Base-by-base conservation (phyloP, 2,113 vertebrate species). In the Siphamia tubifer region DNA sequence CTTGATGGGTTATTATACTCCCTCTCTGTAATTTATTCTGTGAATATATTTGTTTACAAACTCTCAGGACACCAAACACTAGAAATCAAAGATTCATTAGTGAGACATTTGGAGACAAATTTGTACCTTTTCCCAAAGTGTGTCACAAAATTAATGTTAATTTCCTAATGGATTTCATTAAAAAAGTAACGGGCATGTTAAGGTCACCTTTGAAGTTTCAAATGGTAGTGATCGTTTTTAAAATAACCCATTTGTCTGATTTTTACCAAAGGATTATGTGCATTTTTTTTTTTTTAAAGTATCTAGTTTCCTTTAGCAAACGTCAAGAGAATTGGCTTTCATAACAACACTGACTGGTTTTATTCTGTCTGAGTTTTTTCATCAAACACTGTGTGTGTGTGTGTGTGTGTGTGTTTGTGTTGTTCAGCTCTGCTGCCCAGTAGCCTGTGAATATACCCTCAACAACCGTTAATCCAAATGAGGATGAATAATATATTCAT, bases 31-130 rank as follows among this genome's bases (percentile, higher is more conserved):
- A 82, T 83, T 83, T 70, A 79, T 79, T 82, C 44, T 34, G 54
- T 53, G 48, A 81, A 78, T 81, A 32, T 51, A 81, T 89, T 86
- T 89, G 83, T 85, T 82, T 71, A 79, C 62, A 44, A 77, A 82
- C 66, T 77, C 82, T 82, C 69, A 27, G 58, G 83, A 84, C 53
- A 64, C 61, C 16, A 58, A 83, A 58, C 56, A 77, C 32, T 77
- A 76, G 42, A 66, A 80, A 69, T 66, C 45, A 85, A 72, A 79
- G 47, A 25, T 74, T 58, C 54, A 62, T 83, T 74, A 65, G 49
- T 40, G 57, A 79, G 52, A 71, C 61, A 69, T 79, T 82, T 58
- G 42, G 56, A 79, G 63, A 63, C 48, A 63, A 83, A 83, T 84
- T 49, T 68, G 43, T 47, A 53, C 70, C 34, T 77, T 72, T 85